Base-by-base conservation (phyloP, 2,888 invertebrate species). In the Catocala sponsa region DNA sequence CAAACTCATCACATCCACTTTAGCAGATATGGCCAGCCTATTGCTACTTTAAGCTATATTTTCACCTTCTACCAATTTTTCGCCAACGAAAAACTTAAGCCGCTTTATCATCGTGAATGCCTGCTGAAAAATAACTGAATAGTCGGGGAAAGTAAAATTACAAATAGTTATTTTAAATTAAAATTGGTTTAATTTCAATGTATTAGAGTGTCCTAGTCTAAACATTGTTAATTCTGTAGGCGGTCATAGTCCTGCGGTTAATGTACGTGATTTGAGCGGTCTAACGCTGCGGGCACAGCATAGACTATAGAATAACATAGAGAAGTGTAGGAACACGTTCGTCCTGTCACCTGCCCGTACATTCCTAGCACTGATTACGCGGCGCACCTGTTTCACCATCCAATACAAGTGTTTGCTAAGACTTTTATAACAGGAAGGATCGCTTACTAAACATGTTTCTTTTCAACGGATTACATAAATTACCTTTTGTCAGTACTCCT, bases 241-340 rank as follows among this genome's bases (percentile, higher is more conserved):
- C 87, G 92, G 92, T 91, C 91, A 89, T 89, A 94, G 93, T 92
- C 93, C 92, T 93, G 90, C 79, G 88, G 91, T 90, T 90, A 91
- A 89, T 91, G 89, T 91, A 89, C 88, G 91, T 92, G 92, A 92
- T 92, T 94, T 91, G 91, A 92, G 88, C 84, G 83, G 79, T 87
- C 86, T 87, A 88, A 86, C 87, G 89, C 87, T 83, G 87, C 83
- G 77, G 78, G 83, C 82, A 71, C 69, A 77, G 78, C 48, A 54
- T 52, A 63, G 53, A 46, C 63, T 58, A 58, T 58, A 58, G 58
- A 44, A 33, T 57, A 72, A 72, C 76, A 74, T 74, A 76, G 65
- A 77, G 68, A 76, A 76, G 71, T 78, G 76, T 70, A 54, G 65
- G 78, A 80, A 78, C 83, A 80, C 77, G 86, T 80, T 86, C 89